phyloP scores from a whole-genome alignment of 2,113 vertebrate genomes.

The Equus przewalskii region DNA sequence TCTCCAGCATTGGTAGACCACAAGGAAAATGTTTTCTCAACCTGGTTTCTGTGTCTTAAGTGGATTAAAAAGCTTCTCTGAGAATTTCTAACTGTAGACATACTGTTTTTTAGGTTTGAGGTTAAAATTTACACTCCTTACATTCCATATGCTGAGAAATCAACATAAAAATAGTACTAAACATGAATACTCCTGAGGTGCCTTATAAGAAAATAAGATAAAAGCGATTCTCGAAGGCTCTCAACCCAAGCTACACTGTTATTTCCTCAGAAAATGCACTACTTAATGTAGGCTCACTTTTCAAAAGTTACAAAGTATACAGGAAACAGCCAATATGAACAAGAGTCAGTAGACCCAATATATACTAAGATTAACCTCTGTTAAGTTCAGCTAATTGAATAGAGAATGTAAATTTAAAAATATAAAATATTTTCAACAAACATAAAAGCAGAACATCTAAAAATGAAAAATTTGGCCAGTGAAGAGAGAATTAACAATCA shows the following conservation, averaged over 20 bases:
- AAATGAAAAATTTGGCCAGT: not conserved
- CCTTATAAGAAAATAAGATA: slow-evolving; percentile 17
- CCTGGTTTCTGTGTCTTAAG: not conserved
- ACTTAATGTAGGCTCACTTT: not conserved
- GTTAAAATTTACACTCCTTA: not conserved
- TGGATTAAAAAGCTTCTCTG: not conserved
- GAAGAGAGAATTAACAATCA: not conserved
- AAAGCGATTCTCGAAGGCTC: not conserved
- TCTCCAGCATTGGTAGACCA: not conserved
- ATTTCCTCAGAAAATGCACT: slow-evolving; percentile 19
- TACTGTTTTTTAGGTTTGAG: not conserved
- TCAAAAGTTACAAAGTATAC: not conserved
- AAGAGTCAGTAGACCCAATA: not conserved
- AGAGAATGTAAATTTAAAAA: not conserved
- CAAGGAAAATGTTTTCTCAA: not conserved
- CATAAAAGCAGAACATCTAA: not conserved
- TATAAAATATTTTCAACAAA: not conserved
- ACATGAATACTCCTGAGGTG: not conserved
- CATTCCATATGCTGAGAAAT: not conserved
- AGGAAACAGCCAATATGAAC: not conserved
- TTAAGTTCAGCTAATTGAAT: not conserved
- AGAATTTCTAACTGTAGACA: not conserved
- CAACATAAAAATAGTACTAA: not conserved
- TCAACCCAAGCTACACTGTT: not conserved
- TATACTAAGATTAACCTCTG: not conserved